A percentile compares a stretch with the other conserved stretches of the same genome.
These are phyloP conservation scores for Capitulum mitella DNA, from an alignment of 2,888 invertebrate species.

Conservation along the genomic window DNA sequence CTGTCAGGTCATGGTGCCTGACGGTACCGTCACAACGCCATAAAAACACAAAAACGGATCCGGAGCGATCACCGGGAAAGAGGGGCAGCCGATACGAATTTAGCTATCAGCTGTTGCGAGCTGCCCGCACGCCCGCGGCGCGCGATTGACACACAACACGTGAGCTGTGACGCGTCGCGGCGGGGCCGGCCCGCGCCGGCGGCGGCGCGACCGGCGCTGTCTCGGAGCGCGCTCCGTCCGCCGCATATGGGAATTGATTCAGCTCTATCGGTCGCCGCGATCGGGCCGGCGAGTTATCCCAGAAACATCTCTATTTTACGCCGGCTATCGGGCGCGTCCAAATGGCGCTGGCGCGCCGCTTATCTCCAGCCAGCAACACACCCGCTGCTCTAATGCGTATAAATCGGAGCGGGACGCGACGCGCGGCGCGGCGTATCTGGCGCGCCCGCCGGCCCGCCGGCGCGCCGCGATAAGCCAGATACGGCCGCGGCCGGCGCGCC, in stretches of 20 bases:
- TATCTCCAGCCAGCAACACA: not conserved
- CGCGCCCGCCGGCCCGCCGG: not conserved
- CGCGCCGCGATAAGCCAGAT: not conserved
- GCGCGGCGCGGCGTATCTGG: not conserved
- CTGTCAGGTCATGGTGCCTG: too few species aligned
- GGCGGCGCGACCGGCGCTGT: too few species aligned
- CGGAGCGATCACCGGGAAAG: too few species aligned
- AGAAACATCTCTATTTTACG: conserved; percentile 5
- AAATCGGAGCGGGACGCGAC: not conserved
- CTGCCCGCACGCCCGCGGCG: too few species aligned
- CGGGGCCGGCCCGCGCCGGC: too few species aligned
- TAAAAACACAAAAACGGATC: too few species aligned
- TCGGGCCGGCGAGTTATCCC: not conserved
- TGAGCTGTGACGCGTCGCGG: too few species aligned
- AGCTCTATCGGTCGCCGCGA: not conserved
- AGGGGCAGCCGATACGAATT: too few species aligned
- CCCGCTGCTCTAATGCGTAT: conserved; percentile 13
- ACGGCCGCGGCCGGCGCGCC: not conserved
- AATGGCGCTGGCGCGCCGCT: not conserved
- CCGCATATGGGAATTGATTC: not conserved
- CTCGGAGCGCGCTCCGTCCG: not conserved
- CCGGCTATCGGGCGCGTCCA: not conserved
- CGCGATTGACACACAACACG: too few species aligned
- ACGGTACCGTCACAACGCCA: too few species aligned
- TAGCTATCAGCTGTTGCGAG: too few species aligned